Evolutionary conservation across 2,888 invertebrate species (phyloP).

Genomic region (Hyles lineata): DNA sequence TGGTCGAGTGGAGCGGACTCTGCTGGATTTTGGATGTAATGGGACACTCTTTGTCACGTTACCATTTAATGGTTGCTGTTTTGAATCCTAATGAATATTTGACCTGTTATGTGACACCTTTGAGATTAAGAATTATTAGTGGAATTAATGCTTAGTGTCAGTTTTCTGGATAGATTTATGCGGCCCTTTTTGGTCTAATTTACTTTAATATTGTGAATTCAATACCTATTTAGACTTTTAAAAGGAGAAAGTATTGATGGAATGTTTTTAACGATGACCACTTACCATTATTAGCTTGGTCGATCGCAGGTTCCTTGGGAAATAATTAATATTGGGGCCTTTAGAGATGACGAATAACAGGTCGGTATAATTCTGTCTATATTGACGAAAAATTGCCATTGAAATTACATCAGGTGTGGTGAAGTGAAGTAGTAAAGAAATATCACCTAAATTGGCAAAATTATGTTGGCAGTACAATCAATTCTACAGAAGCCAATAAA

Average conservation of each 20-base stretch:
- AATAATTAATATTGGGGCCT: too few relatives aligned
- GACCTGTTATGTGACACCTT: neutral
- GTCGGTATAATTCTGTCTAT: too few relatives aligned
- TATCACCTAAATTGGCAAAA: too few relatives aligned
- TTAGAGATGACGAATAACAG: too few relatives aligned
- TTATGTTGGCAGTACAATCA: too few relatives aligned
- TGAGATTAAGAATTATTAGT: neutral
- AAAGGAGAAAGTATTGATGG: too few relatives aligned
- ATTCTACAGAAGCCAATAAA: neutral
- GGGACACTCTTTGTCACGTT: conserved; percentile 36
- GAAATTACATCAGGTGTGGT: too few relatives aligned
- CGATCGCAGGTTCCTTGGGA: too few relatives aligned
- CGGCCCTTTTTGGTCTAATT: neutral
- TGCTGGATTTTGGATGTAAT: conserved; percentile 26
- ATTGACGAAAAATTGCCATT: too few relatives aligned
- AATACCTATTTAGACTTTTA: neutral
- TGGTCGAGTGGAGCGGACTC: conserved; percentile 46
- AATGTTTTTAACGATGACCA: too few relatives aligned
- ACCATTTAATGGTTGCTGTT: conserved; percentile 4
- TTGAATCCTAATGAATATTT: conserved; percentile 7
- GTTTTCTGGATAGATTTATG: neutral
- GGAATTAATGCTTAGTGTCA: neutral
- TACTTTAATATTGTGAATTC: neutral
- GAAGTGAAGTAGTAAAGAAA: too few relatives aligned
- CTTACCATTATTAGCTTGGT: too few relatives aligned